These are phyloP conservation scores for Pterobdella sp. DNA, from an alignment of 2,888 invertebrate species.

Conservation along the genomic window DNA sequence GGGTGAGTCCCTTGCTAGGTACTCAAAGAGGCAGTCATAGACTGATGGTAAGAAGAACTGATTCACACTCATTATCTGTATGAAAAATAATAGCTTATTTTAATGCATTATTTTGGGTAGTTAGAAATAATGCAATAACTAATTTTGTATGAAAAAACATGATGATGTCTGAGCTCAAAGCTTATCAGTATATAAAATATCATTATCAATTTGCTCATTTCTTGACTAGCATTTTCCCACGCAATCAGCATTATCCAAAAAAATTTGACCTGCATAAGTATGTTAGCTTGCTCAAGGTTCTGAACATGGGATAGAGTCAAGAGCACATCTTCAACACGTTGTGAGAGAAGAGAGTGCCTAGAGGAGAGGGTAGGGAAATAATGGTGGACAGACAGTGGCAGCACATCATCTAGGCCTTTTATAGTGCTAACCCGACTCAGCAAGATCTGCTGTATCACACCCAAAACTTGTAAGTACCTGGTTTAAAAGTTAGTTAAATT, in stretches of 20 bases:
- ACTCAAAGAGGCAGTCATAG: background rate
- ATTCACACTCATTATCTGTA: background rate
- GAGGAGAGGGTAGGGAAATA: background rate
- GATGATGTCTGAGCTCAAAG: no score
- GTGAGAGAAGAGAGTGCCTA: background rate
- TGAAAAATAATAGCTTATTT: no score
- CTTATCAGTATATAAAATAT: no score
- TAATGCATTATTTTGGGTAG: no score
- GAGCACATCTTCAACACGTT: background rate
- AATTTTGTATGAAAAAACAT: background rate
- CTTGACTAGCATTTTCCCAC: no score
- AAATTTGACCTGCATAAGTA: background rate
- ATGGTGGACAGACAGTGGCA: background rate
- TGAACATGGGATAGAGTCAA: background rate
- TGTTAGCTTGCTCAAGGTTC: conserved; percentile 7
- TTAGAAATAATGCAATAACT: background rate
- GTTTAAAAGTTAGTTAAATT: background rate
- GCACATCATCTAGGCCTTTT: background rate
- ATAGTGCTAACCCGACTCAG: background rate
- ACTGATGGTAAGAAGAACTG: background rate
- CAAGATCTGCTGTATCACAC: background rate
- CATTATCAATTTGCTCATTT: no score
- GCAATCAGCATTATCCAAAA: background rate
- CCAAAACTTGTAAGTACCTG: conserved; percentile 4
- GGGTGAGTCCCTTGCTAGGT: background rate